A percentile compares a stretch with the other conserved stretches of the same genome.
Evolutionary conservation across 2,113 vertebrate genomes (phyloP).

Genomic region (Neotragus moschatus): DNA sequence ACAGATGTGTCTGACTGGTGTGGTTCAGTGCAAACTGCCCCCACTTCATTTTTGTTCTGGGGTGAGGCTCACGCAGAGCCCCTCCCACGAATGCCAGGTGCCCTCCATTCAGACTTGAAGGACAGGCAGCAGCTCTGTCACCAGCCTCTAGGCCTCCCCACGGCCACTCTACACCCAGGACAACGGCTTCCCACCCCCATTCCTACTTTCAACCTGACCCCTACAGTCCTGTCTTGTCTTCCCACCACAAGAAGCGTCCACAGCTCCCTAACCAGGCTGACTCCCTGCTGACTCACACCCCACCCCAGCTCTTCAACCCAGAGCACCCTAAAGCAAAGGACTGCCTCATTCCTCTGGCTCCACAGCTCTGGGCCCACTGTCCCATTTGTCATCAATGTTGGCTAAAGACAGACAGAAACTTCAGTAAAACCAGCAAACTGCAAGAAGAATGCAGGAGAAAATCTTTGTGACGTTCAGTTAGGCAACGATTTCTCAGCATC

Average conservation of each 20-base stretch:
- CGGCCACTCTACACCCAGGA: not conserved
- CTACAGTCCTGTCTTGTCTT: not conserved
- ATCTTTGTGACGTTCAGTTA: not conserved
- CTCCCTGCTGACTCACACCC: not conserved
- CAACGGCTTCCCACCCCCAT: not conserved
- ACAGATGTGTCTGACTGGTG: not conserved
- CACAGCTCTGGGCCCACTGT: not conserved
- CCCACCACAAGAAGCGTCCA: too few relatives aligned
- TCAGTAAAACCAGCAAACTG: not conserved
- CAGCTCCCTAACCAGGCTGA: not conserved
- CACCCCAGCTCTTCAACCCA: too few relatives aligned
- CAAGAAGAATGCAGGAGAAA: not conserved
- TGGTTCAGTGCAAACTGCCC: not conserved
- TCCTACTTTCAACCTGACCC: not conserved
- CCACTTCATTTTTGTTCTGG: not conserved
- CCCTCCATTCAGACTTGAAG: not conserved
- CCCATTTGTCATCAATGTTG: not conserved
- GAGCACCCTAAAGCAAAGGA: not conserved
- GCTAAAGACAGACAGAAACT: not conserved
- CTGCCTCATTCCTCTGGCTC: not conserved
- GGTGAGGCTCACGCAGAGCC: not conserved
- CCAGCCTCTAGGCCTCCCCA: not conserved
- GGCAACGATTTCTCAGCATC: not conserved
- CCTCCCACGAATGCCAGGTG: not conserved
- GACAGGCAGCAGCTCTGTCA: not conserved